Percentiles rank a stretch among this genome's conserved stretches.
Conservation (phyloP, 2,113 vertebrate genomes). For the Anguilla japonica region DNA sequence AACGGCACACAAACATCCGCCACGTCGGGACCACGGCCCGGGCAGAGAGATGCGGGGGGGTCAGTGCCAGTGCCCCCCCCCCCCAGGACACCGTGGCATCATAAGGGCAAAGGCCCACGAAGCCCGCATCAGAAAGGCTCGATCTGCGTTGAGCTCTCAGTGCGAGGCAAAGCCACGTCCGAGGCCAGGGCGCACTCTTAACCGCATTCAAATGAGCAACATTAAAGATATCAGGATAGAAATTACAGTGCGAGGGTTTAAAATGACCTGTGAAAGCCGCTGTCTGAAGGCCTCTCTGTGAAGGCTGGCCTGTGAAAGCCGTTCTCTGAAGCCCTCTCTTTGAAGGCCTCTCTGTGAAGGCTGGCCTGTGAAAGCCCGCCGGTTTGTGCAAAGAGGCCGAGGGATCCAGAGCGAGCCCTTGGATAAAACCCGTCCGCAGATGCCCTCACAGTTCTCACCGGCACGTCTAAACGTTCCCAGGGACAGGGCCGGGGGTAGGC, state of each 20-base stretch:
- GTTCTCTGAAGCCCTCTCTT: no score
- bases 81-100: background rate
- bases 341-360: no score
- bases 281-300: no score
- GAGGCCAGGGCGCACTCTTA: background rate
- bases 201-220: conserved; percentile 4
- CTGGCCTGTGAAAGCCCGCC: no score
- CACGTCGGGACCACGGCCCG: background rate
- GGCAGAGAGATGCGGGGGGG: background rate
- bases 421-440: background rate
- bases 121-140: background rate
- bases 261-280: background rate
- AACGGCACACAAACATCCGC: background rate
- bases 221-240: background rate
- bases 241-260: background rate
- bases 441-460: background rate
- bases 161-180: background rate
- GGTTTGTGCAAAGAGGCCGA: accelerated
- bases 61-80: background rate
- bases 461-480: no score
- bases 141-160: conserved; percentile 2
- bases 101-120: conserved; percentile 4
- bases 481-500: no score
- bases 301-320: no score
- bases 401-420: background rate